Base-by-base conservation (phyloP, 2,888 invertebrate genomes). In the Entomobrya proxima region DNA sequence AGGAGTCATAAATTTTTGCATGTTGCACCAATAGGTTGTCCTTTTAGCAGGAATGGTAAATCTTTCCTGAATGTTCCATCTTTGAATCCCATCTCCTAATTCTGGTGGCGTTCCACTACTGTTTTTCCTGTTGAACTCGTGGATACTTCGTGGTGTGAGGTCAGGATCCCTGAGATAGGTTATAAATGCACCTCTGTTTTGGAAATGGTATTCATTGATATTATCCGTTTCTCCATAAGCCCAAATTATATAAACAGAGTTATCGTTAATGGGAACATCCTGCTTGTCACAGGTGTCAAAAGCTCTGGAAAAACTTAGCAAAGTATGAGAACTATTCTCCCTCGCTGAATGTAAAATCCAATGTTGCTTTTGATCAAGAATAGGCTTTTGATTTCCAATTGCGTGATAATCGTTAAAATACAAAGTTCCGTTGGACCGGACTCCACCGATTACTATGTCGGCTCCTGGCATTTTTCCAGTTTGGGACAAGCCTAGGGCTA, bases 21-120 rank as follows among this genome's bases (percentile, higher is more conserved):
- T 13, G 24, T 4, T 24, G 21, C 81, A 81, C 72, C 81, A 72
- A 37, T 72, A 72, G 5, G 67, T 81, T 18, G 81, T 81, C 0
- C 30, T n/a, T 11, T 24, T 40, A 7, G 67, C 30, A 18, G 81
- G 81, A 32, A 81, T 67, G 2, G 15, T 18, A 2, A 77, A 58
- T 21, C 11, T 9, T 5, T 52, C 52, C 27, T 61, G 55, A n/a
- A 40, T 32, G 2, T 5, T 37, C 40, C 35, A 35, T n/a, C 32
- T 7, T 4, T 37, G 7, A 9, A 37, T 37, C 3, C 37, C 61
- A 11, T 21, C 37, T 4, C 24, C 30, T 27, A 11, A 13, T 15
- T 40, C 44, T 40, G 15, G 44, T 7, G 15, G 9, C 44, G 44
- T 7, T 40, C 44, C n/a, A 47, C 15, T 40, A 7, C 44, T 40